Conservation (phyloP, 2,797 vertebrate genomes). For the Cossypha heuglini region DNA sequence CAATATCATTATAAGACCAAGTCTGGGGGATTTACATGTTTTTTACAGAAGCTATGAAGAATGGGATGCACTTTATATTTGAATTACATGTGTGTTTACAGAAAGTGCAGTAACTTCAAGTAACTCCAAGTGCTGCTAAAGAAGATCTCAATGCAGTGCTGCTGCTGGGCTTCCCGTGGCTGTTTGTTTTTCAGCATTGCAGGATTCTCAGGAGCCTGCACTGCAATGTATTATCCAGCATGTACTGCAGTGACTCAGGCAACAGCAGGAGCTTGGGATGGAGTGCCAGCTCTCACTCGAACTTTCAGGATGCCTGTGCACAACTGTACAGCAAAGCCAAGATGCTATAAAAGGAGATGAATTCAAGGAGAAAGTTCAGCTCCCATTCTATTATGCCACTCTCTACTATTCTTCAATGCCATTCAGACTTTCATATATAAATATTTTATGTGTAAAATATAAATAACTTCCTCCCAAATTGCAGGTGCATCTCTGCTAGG, state of each 20-base stretch:
- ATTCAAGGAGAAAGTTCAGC: neutral
- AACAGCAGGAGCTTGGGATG: neutral
- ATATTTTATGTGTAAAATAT: neutral
- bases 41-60: neutral
- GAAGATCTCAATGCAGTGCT: neutral
- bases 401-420: neutral
- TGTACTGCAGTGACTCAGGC: constrained; percentile 51
- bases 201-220: neutral
- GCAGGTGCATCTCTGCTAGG: neutral
- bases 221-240: neutral
- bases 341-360: constrained; percentile 10
- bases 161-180: neutral
- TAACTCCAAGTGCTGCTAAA: neutral
- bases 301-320: neutral
- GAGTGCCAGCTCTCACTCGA: neutral
- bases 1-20: neutral
- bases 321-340: constrained; percentile 12
- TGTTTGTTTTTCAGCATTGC: constrained; percentile 14
- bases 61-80: neutral
- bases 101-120: neutral
- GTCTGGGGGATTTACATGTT: neutral
- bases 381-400: neutral
- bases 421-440: neutral
- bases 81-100: neutral
- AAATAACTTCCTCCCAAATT: neutral